A percentile compares a stretch with the other conserved stretches of the same genome.
phyloP scores from a whole-genome alignment of 2,113 vertebrate species.

The Oncorhynchus gorbuscha region DNA sequence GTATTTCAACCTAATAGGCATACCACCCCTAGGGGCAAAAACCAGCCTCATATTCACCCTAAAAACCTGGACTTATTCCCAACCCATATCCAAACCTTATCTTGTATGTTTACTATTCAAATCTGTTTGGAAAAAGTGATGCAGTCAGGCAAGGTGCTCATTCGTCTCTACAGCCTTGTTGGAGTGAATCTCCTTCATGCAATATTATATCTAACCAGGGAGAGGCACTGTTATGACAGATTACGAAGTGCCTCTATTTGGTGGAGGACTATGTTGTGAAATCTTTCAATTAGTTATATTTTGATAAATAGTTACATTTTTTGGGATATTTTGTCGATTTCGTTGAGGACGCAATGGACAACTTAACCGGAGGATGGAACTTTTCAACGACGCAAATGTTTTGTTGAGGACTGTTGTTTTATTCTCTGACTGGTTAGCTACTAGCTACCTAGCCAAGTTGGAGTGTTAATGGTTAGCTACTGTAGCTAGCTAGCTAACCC shows the following conservation, averaged over 20 bases:
- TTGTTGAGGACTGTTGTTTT: slow-evolving; percentile 35
- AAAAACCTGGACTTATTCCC: too few species aligned
- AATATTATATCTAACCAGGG: slow-evolving; percentile 25
- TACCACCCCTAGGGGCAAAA: too few species aligned
- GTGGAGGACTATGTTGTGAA: slow-evolving; percentile 69
- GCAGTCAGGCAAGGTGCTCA: too few species aligned
- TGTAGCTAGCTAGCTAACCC: slow-evolving; percentile 58
- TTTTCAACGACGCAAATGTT: background rate
- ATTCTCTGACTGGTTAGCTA: slow-evolving; percentile 36
- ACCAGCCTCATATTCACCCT: too few species aligned
- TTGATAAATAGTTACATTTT: background rate
- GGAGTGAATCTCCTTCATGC: slow-evolving; percentile 26
- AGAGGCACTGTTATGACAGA: slow-evolving; percentile 59
- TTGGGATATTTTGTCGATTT: background rate
- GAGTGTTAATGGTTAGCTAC: slow-evolving; percentile 21
- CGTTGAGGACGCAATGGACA: background rate
- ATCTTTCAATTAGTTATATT: slow-evolving; percentile 54
- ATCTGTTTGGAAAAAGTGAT: too few species aligned
- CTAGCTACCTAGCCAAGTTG: slow-evolving; percentile 31
- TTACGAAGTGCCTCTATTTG: slow-evolving; percentile 55
- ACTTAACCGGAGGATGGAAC: background rate
- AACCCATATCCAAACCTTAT: too few species aligned
- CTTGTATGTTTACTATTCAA: too few species aligned
- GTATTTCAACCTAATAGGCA: too few species aligned
- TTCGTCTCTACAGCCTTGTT: background rate